Percentiles rank a stretch among this genome's conserved stretches.
phyloP scores from a whole-genome alignment of 2,113 vertebrate species.

The Arvicanthis niloticus region DNA sequence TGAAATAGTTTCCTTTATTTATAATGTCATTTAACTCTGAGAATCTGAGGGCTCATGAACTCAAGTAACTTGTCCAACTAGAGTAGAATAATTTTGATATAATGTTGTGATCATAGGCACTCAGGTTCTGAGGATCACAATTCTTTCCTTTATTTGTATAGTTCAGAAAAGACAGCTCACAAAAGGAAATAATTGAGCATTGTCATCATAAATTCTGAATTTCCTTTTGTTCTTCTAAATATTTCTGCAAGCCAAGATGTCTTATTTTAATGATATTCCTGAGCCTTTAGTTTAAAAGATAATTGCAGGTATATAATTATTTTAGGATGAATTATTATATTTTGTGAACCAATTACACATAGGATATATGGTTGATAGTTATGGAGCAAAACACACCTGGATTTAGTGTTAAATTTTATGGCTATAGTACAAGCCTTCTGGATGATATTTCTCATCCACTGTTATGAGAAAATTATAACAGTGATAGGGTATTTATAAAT shows the following conservation, averaged over 20 bases:
- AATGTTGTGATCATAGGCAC: not conserved
- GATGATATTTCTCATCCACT: not conserved
- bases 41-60: not conserved
- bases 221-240: conserved; percentile 42
- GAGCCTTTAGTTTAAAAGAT: conserved; percentile 45
- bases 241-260: conserved; percentile 59
- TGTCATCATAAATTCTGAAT: conserved; percentile 34
- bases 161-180: not conserved
- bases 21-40: conserved; percentile 19
- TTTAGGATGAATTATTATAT: conserved; percentile 73
- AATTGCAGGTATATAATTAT: conserved; percentile 61
- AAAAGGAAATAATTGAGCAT: conserved; percentile 32
- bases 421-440: conserved; percentile 3
- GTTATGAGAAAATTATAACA: conserved; percentile 57
- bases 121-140: not conserved
- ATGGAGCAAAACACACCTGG: conserved; percentile 59
- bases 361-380: conserved; percentile 65
- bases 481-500: conserved; percentile 17
- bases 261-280: conserved; percentile 62
- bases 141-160: not conserved
- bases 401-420: conserved; percentile 72
- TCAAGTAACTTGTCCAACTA: conserved; percentile 10
- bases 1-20: not conserved
- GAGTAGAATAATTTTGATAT: not conserved
- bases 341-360: conserved; percentile 57